Evolutionary conservation across 2,797 vertebrate species (phyloP), one percentile per base, ranked within the genome.

Genomic region (Pteropus rufus): DNA sequence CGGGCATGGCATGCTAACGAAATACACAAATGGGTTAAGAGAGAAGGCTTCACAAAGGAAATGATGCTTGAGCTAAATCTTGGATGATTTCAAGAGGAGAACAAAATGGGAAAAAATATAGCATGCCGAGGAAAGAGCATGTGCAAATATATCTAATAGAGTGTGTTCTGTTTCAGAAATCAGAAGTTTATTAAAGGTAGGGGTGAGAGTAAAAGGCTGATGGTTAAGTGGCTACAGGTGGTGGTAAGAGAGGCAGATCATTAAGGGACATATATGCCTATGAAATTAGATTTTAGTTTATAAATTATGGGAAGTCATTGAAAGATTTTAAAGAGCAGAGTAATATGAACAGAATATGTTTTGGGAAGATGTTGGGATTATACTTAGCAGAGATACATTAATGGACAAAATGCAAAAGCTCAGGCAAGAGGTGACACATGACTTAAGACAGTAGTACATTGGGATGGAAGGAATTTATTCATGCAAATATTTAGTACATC

Each of bases 81-180:
- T 91, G 64, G 58, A 65, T 90, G 49, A 95, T 93, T 95, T 95
- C 44, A 89, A 95, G 84, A 92, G 49, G n/a, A 84, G 36, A 77
- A 67, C 34, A 93, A 73, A 95, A 75, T 46, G 26, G 34, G 54
- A 69, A 97, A 79, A 10, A 95, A 79, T 41, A 90, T 84, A 72
- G 80, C 23, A 79, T 67, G 62, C 73, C 91, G 15, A 94, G 49
- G 73, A 85, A 89, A 81, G 26, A 87, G 14, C 18, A 46, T 23
- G 29, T 70, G 7, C 14, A 82, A 62, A 91, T 26, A 64, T 82
- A 83, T 31, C n/a, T 92, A 89, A 85, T n/a, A 89, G 34, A 89
- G 21, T 24, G 91, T 26, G 34, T 69, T 15, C 56, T 79, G n/a
- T 94, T 93, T 69, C 52, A 93, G 80, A 96, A 95, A 89, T 46